phyloP scores from a whole-genome alignment of 1,140 invertebrate species.

The Bursaphelenchus mucronatus region DNA sequence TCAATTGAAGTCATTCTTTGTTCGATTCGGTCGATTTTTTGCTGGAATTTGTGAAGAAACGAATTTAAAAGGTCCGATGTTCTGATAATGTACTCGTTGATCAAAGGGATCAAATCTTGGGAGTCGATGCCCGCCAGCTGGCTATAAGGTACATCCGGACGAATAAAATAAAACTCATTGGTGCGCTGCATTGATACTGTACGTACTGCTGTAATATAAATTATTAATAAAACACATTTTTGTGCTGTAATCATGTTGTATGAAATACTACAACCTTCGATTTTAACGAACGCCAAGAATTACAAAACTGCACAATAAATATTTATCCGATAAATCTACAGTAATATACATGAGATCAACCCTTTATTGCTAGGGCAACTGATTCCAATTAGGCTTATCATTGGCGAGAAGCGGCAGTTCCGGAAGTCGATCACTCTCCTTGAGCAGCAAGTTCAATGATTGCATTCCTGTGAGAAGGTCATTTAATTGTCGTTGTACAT shows the following conservation, averaged over 20 bases:
- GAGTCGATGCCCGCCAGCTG: not conserved
- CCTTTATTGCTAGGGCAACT: no score
- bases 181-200: no score
- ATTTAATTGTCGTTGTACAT: constrained; percentile 16
- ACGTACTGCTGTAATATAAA: no score
- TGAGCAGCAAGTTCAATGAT: constrained; percentile 27
- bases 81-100: constrained; percentile 21
- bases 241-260: no score
- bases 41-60: constrained; percentile 12
- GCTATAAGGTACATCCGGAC: constrained; percentile 11
- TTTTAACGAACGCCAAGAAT: no score
- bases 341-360: no score
- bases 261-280: no score
- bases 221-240: no score
- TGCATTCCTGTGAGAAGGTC: constrained; percentile 19
- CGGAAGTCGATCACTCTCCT: constrained; percentile 24
- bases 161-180: constrained; percentile 17
- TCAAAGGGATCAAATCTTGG: constrained; percentile 16
- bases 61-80: constrained; percentile 15
- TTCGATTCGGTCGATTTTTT: constrained; percentile 2
- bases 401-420: constrained; percentile 1
- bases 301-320: no score
- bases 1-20: constrained; percentile 1
- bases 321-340: no score
- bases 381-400: no score